Conservation (phyloP, 2,888 invertebrate species). For the Thysanoteuthis rhombus region DNA sequence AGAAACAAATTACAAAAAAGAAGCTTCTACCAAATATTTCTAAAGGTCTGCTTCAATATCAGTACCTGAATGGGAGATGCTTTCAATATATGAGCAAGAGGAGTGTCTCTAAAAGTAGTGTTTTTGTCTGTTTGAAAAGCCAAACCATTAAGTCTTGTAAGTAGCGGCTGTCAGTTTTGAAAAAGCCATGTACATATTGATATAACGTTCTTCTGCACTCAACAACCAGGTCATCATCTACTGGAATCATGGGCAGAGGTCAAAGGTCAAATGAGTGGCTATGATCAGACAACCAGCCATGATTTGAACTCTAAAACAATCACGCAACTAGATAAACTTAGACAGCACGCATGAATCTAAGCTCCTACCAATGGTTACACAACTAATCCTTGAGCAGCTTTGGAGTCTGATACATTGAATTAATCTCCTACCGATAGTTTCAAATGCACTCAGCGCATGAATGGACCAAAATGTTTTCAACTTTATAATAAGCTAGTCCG, state of each 20-base stretch:
- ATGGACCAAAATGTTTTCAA: no score
- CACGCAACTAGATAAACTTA: neutral
- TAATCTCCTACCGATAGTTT: neutral
- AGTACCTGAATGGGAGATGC: neutral
- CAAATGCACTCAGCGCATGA: neutral
- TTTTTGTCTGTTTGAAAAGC: neutral
- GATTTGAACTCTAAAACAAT: neutral
- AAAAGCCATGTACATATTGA: neutral
- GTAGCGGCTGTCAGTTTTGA: neutral
- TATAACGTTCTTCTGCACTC: neutral
- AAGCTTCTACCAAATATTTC: neutral
- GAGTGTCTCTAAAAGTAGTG: neutral
- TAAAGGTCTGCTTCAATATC: neutral
- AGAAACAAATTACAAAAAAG: no score
- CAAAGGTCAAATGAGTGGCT: neutral
- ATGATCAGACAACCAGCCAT: neutral
- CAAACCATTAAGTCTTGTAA: neutral
- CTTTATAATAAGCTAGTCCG: no score
- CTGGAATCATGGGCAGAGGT: neutral
- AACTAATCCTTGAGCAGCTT: neutral
- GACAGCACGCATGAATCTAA: neutral
- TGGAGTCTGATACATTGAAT: neutral
- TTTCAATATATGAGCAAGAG: neutral
- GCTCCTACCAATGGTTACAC: neutral
- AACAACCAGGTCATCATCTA: neutral